Evolutionary conservation across 2,888 invertebrate species (phyloP), one percentile per base, ranked within the genome.

Genomic region (Calephelis perditalis): DNA sequence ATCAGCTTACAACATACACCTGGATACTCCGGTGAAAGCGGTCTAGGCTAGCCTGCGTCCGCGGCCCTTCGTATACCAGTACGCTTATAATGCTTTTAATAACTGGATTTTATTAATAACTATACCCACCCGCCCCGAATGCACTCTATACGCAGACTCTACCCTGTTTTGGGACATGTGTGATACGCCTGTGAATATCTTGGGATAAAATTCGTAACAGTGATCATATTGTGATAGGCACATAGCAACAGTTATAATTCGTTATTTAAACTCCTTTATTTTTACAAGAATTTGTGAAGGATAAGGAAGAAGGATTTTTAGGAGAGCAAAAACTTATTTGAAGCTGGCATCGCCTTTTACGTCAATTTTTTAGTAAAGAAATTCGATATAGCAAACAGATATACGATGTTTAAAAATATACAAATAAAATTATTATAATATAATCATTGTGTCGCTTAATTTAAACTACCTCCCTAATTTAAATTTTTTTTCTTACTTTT

Each of bases 51-150:
- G 68, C 57, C 59, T 52, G 15, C 26, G 26, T 26, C 26, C 26
- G 58, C 58, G 58, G 58, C 58, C 60, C 57, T 57, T 57, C 57
- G 45, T 57, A 43, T 44, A 35, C 49, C 49, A 52, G 49, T 35
- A 12, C 49, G 49, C 49, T 9, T 52, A 40, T 52, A 35, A 52
- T 52, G 57, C 45, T 44, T 26, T 15, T 65, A 69, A 69, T 70
- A 71, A 73, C 71, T 71, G 70, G 71, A 70, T 73, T 71, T 70
- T 70, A 70, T 70, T 72, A 71, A 71, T 73, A 71, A 71, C 71
- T 52, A 52, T 52, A 52, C 35, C 69, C 68, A 65, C 66, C 67
- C 70, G 68, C 68, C 67, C 67, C 56, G 63, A 49, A 49, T 49
- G 49, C 44, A 57, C 57, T 44, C 26, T 45, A 36, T 36, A 26